Evolutionary conservation across 2,113 vertebrate species (phyloP).

Genomic region (Peromyscus maniculatus): DNA sequence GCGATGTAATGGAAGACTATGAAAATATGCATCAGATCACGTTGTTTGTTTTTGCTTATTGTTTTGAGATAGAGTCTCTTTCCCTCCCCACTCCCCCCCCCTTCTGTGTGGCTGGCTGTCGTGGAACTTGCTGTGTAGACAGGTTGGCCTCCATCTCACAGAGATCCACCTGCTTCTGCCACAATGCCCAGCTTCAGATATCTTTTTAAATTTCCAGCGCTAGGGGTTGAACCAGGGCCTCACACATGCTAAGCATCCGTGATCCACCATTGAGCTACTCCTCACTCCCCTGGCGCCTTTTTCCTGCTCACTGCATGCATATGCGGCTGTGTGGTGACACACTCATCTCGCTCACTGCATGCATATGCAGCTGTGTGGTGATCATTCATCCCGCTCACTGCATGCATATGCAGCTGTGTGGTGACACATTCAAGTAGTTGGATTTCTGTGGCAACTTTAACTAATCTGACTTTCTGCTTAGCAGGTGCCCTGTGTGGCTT

Average conservation of each 20-base stretch:
- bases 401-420: background rate
- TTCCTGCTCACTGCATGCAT: background rate
- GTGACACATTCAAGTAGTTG: background rate
- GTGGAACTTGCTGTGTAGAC: background rate
- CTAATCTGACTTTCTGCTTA: background rate
- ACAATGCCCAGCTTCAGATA: background rate
- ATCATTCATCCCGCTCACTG: background rate
- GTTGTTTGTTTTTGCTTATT: background rate
- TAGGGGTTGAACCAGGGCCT: background rate
- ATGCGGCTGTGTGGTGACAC: background rate
- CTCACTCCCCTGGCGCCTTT: background rate
- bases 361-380: too few species aligned
- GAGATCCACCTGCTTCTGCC: background rate
- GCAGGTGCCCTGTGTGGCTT: background rate
- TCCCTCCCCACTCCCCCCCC: background rate
- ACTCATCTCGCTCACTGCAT: too few species aligned
- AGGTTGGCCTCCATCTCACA: background rate
- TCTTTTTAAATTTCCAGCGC: background rate
- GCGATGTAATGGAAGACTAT: background rate
- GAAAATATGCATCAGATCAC: background rate
- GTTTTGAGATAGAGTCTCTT: background rate
- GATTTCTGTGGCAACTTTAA: background rate
- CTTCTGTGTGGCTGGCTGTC: background rate
- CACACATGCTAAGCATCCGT: background rate
- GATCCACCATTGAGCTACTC: background rate